Conservation (phyloP, 1,140 invertebrate species). For the Meloidogyne exigua region DNA sequence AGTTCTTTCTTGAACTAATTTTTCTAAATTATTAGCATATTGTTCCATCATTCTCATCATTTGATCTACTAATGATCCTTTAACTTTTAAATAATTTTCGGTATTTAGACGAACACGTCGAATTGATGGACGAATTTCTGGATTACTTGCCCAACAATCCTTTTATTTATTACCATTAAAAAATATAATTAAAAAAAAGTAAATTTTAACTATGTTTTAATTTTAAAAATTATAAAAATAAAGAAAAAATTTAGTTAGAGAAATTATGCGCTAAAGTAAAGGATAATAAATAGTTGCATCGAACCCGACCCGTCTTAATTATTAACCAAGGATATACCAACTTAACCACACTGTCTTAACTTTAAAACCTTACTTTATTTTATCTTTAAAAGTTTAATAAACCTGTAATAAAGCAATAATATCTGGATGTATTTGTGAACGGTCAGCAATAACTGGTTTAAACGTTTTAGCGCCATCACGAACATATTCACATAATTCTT, state of each 20-base stretch:
- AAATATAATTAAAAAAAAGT: constrained; percentile 30
- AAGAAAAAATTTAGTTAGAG: no score
- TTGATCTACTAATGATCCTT: constrained; percentile 61
- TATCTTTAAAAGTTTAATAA: no score
- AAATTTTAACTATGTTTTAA: background rate
- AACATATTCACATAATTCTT: constrained; percentile 58
- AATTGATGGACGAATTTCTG: constrained; percentile 59
- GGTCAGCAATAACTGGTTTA: constrained; percentile 57
- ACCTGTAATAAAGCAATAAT: constrained; percentile 28
- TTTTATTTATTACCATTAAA: constrained; percentile 35
- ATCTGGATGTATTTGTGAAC: constrained; percentile 57
- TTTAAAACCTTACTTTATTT: no score
- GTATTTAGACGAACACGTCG: constrained; percentile 58
- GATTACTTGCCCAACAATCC: constrained; percentile 61
- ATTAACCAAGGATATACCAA: no score
- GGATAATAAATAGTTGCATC: no score
- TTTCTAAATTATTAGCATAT: constrained; percentile 89
- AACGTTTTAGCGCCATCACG: constrained; percentile 54
- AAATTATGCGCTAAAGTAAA: no score
- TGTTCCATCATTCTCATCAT: constrained; percentile 68
- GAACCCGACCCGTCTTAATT: no score
- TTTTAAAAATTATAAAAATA: no score
- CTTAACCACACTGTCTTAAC: no score
- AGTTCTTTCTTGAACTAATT: constrained; percentile 87
- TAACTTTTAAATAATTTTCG: constrained; percentile 63